Conservation (phyloP, 2,888 invertebrate genomes). For the Operophtera brumata region DNA sequence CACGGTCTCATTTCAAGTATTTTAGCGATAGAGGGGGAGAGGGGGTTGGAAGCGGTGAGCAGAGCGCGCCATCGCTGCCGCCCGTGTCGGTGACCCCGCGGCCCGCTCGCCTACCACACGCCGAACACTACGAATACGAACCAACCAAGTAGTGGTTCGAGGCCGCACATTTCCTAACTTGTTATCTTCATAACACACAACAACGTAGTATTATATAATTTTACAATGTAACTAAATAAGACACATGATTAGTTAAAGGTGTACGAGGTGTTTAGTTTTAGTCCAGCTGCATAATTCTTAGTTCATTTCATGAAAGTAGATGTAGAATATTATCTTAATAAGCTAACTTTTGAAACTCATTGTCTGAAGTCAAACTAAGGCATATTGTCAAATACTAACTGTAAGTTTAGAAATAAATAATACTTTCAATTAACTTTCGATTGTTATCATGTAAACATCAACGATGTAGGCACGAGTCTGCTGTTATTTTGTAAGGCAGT, state of each 20-base stretch:
- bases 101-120: conserved; percentile 54
- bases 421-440: no score
- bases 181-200: conserved; percentile 32
- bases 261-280: neutral
- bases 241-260: neutral
- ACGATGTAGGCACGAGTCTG: conserved; percentile 27
- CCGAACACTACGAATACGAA: conserved; percentile 25
- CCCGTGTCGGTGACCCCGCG: conserved; percentile 74
- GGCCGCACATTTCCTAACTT: conserved; percentile 55
- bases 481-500: conserved; percentile 49
- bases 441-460: neutral
- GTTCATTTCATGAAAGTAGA: no score
- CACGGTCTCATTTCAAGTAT: conserved; percentile 41
- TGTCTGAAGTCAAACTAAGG: no score
- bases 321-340: no score
- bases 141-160: conserved; percentile 38
- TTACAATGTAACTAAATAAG: neutral
- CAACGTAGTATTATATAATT: neutral
- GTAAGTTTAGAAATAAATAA: no score
- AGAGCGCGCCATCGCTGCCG: conserved; percentile 41
- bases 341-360: no score
- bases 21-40: conserved; percentile 45
- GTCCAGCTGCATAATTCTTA: neutral
- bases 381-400: no score
- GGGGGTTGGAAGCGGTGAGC: conserved; percentile 44